Base-by-base conservation (phyloP, 2,113 vertebrate genomes). In the Chinchilla lanigera region DNA sequence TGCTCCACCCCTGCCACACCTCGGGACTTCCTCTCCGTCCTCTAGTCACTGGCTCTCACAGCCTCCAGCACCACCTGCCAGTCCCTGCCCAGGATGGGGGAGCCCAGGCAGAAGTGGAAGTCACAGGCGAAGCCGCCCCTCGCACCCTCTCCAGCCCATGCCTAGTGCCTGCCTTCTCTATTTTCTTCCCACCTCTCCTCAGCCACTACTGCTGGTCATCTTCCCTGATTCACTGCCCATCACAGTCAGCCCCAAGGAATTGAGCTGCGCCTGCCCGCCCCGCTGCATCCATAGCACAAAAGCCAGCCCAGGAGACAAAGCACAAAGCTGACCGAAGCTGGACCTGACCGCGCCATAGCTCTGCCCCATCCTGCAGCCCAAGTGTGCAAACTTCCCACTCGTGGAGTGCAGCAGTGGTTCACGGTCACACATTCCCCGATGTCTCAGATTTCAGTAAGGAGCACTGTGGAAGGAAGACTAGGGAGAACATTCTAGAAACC, bases 291-390 rank as follows among this genome's bases (percentile, higher is more conserved):
- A 60, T 12, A 41, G 65, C 30, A 5, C 0, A 14, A 0, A 17
- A 41, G 38, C 35, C 54, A 47, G 35, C 73, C 10, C 26, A 4
- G 5, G 7, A 89, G 35, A 84, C 52, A 83, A 58, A 71, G 44
- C 58, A 14, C 35, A 33, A 47, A 69, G 10, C 58, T 0, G 9
- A 41, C 12, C 10, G 17, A 63, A 92, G 17, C 20, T 0, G 20
- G 95, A 90, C 38, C 33, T 14, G 95, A 93, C n/a, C 8, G 85
- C 5, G n/a, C 56, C 19, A 0, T 7, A 89, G 58, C 89, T 97
- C 94, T n/a, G 71, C 85, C 77, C 69, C 38, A 69, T 33, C 52
- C 28, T 94, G 63, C 38, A 86, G 77, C 95, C 89, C 93, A 94
- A 1, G 97, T 95, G 54, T 30, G 78, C 2, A 0, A 87, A 60